Evolutionary conservation across 1,140 invertebrate species (phyloP).

Genomic region (Pomacea maculata): DNA sequence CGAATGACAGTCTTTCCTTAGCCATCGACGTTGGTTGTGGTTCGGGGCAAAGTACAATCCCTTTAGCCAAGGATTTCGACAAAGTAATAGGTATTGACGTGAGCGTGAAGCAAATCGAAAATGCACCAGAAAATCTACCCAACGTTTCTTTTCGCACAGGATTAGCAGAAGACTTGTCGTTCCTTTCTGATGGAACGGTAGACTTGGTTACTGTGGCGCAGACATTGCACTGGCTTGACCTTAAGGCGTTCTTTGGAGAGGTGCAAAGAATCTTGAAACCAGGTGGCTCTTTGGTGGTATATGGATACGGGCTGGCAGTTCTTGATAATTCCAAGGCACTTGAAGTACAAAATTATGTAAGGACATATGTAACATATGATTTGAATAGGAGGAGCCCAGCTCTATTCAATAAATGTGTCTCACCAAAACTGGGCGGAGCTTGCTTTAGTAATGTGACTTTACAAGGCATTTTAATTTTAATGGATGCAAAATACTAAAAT

Average conservation of each 20-base stretch:
- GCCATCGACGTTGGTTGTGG: slow-evolving; percentile 68
- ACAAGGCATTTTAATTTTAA: no score
- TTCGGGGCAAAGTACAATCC: slow-evolving; percentile 67
- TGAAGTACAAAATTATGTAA: slow-evolving; percentile 4
- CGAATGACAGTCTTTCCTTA: slow-evolving; percentile 12
- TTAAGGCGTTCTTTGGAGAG: slow-evolving; percentile 66
- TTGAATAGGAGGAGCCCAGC: no score
- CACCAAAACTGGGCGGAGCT: no score
- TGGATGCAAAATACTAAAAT: no score
- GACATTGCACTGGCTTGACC: slow-evolving; percentile 68
- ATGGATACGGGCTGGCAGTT: slow-evolving; percentile 47
- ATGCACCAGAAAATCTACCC: slow-evolving; percentile 33
- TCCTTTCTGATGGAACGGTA: slow-evolving; percentile 48
- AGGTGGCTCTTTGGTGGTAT: slow-evolving; percentile 64
- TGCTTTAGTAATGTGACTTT: no score
- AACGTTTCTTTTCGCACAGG: slow-evolving; percentile 50
- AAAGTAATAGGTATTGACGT: slow-evolving; percentile 42
- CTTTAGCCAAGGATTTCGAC: slow-evolving; percentile 62
- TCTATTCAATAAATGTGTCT: no score
- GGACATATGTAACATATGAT: background rate
- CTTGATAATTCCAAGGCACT: slow-evolving; percentile 5
- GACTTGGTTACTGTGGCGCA: slow-evolving; percentile 65
- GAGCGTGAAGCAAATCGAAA: slow-evolving; percentile 43
- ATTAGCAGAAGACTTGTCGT: slow-evolving; percentile 59
- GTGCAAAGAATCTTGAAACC: slow-evolving; percentile 59